A percentile compares a stretch with the other conserved stretches of the same genome.
These are phyloP conservation scores for Megaceryle maxima DNA, from an alignment of 2,113 vertebrate genomes.

Conservation along the genomic window DNA sequence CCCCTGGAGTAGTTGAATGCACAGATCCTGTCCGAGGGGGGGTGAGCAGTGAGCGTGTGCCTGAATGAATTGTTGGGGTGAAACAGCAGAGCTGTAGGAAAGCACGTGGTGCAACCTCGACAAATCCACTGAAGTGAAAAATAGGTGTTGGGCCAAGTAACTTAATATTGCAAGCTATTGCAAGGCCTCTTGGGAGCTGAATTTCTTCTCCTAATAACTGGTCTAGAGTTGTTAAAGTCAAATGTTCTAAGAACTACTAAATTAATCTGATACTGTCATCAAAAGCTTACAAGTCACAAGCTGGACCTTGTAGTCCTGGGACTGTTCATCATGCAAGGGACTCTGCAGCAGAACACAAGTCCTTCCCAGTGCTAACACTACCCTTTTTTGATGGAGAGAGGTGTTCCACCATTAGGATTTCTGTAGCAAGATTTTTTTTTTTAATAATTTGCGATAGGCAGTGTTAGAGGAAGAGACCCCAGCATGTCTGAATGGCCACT, in stretches of 20 bases:
- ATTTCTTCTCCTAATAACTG: background rate
- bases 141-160: background rate
- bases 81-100: background rate
- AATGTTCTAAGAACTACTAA: background rate
- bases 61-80: conserved; percentile 11
- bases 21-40: background rate
- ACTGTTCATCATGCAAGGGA: background rate
- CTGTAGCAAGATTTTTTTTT: background rate
- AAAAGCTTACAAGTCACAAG: background rate
- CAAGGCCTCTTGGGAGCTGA: background rate
- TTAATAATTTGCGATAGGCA: background rate
- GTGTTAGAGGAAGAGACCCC: background rate
- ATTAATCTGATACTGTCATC: background rate
- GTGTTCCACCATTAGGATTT: background rate
- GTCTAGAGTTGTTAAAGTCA: background rate
- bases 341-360: background rate
- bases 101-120: background rate
- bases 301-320: background rate
- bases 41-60: background rate
- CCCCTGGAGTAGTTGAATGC: background rate
- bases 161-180: background rate
- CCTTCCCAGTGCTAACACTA: background rate
- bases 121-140: background rate
- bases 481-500: rapidly evolving
- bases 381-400: background rate